Percentiles rank a stretch among this genome's conserved stretches.
Evolutionary conservation across 23 tunicate genomes (phyloP).

Genomic region (Botrylloides violaceus): DNA sequence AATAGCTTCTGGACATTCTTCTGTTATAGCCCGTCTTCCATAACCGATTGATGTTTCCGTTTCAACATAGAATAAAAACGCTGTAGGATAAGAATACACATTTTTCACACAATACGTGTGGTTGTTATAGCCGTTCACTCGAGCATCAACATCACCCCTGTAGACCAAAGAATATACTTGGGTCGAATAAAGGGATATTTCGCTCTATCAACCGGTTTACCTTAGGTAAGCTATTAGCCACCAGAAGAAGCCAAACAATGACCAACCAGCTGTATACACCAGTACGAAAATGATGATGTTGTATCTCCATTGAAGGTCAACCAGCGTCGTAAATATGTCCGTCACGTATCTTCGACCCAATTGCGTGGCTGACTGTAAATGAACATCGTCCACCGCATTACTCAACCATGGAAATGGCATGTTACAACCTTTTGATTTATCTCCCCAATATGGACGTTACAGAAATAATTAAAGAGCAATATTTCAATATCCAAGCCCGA

Average conservation of each 20-base stretch:
- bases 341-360: slow-evolving; percentile 47
- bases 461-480: too few species aligned
- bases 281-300: slow-evolving; percentile 76
- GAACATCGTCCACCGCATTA: too few species aligned
- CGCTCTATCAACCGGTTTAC: slow-evolving; percentile 30
- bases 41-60: slow-evolving; percentile 96
- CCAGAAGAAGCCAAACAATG: slow-evolving; percentile 78
- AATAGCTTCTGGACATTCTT: slow-evolving; percentile 93
- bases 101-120: slow-evolving; percentile 58
- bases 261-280: slow-evolving; percentile 85
- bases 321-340: slow-evolving; percentile 83
- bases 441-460: too few species aligned
- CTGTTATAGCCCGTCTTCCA: slow-evolving; percentile 92
- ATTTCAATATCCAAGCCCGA: too few species aligned
- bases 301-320: slow-evolving; percentile 82
- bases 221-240: slow-evolving; percentile 69
- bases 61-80: slow-evolving; percentile 91
- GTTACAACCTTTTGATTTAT: too few species aligned
- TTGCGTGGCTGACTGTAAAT: slow-evolving; percentile 60
- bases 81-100: slow-evolving; percentile 87
- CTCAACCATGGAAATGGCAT: too few species aligned
- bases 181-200: too few species aligned
- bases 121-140: slow-evolving; percentile 11
- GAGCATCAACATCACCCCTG: slow-evolving; percentile 42
- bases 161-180: not conserved